A percentile compares a stretch with the other conserved stretches of the same genome.
Evolutionary conservation across 2,797 vertebrate species (phyloP).

Genomic region (Pachyuromys duprasi): DNA sequence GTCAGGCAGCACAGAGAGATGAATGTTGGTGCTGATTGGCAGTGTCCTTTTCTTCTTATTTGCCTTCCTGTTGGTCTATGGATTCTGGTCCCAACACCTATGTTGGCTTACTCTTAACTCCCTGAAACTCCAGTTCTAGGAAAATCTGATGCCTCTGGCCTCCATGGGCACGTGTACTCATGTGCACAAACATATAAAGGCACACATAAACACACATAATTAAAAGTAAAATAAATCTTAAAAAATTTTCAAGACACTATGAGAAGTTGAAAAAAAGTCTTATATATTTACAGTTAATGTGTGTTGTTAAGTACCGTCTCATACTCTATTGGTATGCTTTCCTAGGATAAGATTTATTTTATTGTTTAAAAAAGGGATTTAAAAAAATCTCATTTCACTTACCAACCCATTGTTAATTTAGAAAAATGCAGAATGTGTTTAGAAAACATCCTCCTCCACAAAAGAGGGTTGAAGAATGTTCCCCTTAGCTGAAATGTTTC

Average conservation of each 20-base stretch:
- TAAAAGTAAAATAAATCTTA: neutral
- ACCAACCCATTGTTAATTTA: too few species aligned
- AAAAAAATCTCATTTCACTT: neutral
- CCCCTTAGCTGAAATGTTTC: neutral
- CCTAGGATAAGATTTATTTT: neutral
- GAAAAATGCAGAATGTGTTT: accelerated
- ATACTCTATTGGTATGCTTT: neutral
- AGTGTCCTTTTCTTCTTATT: neutral
- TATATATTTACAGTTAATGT: accelerated
- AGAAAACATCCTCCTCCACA: accelerated
- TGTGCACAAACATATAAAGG: neutral
- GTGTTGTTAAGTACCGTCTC: accelerated
- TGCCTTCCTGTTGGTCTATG: neutral
- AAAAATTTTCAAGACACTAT: accelerated
- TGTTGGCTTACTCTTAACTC: neutral
- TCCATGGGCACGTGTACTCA: neutral
- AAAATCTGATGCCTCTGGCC: neutral
- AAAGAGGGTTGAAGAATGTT: neutral
- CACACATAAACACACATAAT: neutral
- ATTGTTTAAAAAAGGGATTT: neutral
- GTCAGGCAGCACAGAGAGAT: neutral
- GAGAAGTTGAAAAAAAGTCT: too few species aligned
- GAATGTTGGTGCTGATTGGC: neutral
- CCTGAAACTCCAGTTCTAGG: neutral
- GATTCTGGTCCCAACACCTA: neutral